Base-by-base conservation (phyloP, 2,113 vertebrate genomes). In the Scomber japonicus region DNA sequence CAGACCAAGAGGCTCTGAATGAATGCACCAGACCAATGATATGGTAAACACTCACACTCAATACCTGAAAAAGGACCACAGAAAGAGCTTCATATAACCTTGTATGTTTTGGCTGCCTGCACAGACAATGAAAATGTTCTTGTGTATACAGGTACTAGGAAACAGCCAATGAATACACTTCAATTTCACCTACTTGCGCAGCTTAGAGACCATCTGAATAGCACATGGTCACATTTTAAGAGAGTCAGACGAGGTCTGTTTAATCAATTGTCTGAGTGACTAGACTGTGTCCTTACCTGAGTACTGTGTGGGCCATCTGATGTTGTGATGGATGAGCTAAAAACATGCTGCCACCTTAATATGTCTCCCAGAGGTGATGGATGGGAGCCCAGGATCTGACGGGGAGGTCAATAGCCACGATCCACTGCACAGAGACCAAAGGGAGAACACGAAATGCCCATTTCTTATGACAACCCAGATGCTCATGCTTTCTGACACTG, bases 391-490 rank as follows among this genome's bases (percentile, higher is more conserved):
- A 0, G 53, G 84, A 71, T 83, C 77, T 75, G 85, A 89, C 57
- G 21, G 69, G 45, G 84, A 88, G 89, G 88, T 92, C 84, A 81
- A 60, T 57, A 49, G 30, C 78, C 85, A 71, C 67, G 10, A 88
- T 76, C 75, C 71, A 46, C 81, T 24, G 69, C 82, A 54, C 62
- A 55, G 68, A 46, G n/a, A 71, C 85, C 79, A 53, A 83, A 62
- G 83, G 73, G 83, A 88, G 57, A 89, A 90, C 89, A 93, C 11
- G 74, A 65, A 91, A 91, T 84, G 69, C 27, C 89, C 92, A 89
- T 92, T 92, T 91, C 90, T 85, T 57, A 48, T 88, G 89, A 90
- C 89, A 84, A 66, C 75, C 60, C 31, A 7, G 75, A 88, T 51
- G 78, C 78, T 92, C 80, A 89, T 91, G 80, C 86, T 73, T 89